These are phyloP conservation scores for Pandemis cinnamomeana DNA, from an alignment of 2,888 invertebrate genomes.

Conservation along the genomic window DNA sequence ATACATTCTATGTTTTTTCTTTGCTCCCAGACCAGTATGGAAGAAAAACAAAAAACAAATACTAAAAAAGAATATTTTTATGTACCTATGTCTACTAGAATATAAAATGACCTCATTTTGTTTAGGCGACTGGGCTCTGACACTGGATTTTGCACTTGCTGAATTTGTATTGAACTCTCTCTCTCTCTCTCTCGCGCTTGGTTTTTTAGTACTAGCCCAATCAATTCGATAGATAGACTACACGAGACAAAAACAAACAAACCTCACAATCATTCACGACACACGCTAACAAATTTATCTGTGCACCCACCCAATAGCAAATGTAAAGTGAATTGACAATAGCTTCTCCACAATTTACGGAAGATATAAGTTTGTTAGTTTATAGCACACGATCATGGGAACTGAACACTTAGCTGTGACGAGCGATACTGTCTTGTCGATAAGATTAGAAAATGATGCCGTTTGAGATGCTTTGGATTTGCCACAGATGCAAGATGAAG, in stretches of 20 bases:
- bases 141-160: too few relatives aligned
- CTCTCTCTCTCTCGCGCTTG: too few relatives aligned
- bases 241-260: neutral
- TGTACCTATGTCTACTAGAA: too few relatives aligned
- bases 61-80: too few relatives aligned
- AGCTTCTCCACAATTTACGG: constrained; percentile 11
- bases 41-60: too few relatives aligned
- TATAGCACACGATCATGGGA: constrained; percentile 36
- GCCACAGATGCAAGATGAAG: neutral
- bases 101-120: too few relatives aligned
- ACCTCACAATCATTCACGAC: neutral
- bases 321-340: constrained; percentile 5
- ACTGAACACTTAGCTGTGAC: constrained; percentile 4
- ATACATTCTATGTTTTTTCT: too few relatives aligned
- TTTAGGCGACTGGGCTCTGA: too few relatives aligned
- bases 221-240: neutral
- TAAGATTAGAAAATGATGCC: constrained; percentile 41
- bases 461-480: constrained; percentile 6
- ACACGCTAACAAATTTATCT: constrained; percentile 22
- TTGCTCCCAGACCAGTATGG: too few relatives aligned
- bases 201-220: neutral
- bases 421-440: constrained; percentile 16
- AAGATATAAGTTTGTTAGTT: constrained; percentile 30
- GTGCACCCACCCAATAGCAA: neutral
- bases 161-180: too few relatives aligned